Percentiles rank a stretch among this genome's conserved stretches.
phyloP scores from a whole-genome alignment of 64 coral and sea anemone genomes.

The Acropora tenuis region DNA sequence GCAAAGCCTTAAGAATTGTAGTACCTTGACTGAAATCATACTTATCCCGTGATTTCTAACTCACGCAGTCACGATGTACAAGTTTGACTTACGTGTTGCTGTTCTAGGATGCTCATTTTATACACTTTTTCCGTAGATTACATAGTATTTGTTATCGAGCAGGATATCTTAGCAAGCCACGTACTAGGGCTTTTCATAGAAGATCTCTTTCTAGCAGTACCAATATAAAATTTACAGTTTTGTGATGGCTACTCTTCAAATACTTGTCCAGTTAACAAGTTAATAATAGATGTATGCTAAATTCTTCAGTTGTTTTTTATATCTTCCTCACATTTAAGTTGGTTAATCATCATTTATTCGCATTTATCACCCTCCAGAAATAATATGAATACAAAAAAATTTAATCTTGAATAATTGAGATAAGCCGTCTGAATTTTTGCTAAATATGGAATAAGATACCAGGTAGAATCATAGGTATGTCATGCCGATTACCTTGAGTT shows the following conservation, averaged over 20 bases:
- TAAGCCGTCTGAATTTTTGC: background rate
- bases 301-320: conserved; percentile 2
- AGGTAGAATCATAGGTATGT: background rate
- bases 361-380: background rate
- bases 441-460: background rate
- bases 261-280: background rate
- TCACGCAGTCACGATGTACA: background rate
- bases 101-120: conserved; percentile 1
- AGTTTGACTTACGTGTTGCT: background rate
- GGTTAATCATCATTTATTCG: background rate
- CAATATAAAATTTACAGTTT: background rate
- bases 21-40: background rate
- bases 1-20: background rate
- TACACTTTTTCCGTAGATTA: background rate
- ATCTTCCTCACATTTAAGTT: background rate
- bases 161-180: conserved; percentile 1
- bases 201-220: background rate
- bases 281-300: background rate
- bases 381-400: background rate
- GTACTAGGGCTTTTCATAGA: background rate
- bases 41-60: conserved; percentile 1
- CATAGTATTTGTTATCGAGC: conserved; percentile 1
- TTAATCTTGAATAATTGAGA: background rate
- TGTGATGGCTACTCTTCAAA: background rate
- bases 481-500: background rate